Percentiles rank a stretch among this genome's conserved stretches.
These are phyloP conservation scores for Eriocheir sinensis DNA, from an alignment of 1,140 invertebrate species.

Conservation along the genomic window DNA sequence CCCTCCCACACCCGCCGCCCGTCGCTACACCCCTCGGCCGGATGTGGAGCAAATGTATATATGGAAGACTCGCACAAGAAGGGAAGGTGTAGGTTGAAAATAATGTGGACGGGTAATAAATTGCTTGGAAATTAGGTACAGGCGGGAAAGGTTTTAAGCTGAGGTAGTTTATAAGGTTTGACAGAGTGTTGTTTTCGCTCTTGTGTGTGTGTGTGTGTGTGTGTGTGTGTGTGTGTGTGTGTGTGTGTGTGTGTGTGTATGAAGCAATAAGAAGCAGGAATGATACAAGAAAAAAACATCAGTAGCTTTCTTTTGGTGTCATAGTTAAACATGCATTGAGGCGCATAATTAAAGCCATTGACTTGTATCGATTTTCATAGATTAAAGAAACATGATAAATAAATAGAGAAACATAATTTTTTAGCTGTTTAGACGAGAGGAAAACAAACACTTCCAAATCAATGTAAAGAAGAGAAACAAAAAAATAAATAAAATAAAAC, in stretches of 20 bases:
- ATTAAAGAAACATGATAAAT: too few relatives aligned
- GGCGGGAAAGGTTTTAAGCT: neutral
- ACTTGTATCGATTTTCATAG: too few relatives aligned
- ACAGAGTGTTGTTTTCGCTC: neutral
- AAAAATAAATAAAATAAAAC: neutral
- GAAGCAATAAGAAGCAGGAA: neutral
- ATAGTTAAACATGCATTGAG: too few relatives aligned
- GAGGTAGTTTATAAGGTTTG: neutral
- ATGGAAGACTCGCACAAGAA: neutral
- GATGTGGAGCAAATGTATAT: neutral
- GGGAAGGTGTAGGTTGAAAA: neutral
- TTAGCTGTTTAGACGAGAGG: too few relatives aligned
- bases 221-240: constrained; percentile 20
- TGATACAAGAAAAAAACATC: too few relatives aligned
- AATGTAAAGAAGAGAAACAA: neutral
- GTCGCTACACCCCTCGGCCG: neutral
- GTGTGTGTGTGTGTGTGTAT: neutral
- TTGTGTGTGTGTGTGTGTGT: neutral
- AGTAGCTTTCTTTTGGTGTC: too few relatives aligned
- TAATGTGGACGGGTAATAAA: neutral
- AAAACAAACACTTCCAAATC: neutral
- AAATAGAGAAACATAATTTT: too few relatives aligned
- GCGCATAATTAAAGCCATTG: too few relatives aligned
- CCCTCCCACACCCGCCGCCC: neutral
- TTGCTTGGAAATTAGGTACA: neutral